Evolutionary conservation across 2,113 vertebrate species (phyloP).

Genomic region (Marcusenius ussheri): DNA sequence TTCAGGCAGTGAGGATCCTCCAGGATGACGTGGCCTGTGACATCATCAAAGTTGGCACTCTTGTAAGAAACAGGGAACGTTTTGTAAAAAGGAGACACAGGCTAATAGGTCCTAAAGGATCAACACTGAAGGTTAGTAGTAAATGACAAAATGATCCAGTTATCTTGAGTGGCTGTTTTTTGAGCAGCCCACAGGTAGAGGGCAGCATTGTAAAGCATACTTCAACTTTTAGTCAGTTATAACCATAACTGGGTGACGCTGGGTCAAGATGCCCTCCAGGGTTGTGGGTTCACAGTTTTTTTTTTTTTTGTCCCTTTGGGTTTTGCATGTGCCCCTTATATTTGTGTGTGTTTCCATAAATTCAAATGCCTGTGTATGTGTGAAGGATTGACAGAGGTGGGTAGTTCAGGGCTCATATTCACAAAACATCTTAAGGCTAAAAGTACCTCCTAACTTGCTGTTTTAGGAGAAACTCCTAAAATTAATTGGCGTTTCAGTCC

Average conservation of each 20-base stretch:
- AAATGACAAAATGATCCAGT: neutral
- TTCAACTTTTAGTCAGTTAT: neutral
- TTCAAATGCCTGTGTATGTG: neutral
- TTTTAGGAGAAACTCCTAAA: no score
- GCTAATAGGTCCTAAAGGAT: constrained; percentile 92
- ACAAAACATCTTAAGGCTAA: no score
- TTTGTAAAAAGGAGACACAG: constrained; percentile 91
- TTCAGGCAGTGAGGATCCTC: constrained; percentile 84
- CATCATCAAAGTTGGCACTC: constrained; percentile 88
- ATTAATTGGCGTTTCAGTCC: no score
- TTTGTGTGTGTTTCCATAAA: neutral
- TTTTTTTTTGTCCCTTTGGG: neutral
- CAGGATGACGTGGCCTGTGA: constrained; percentile 90
- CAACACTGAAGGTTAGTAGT: constrained; percentile 80
- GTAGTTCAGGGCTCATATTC: no score
- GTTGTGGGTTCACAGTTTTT: neutral
- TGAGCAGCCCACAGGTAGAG: neutral
- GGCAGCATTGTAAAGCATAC: neutral
- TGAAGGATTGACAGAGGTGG: neutral
- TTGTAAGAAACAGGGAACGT: constrained; percentile 86
- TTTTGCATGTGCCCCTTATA: neutral
- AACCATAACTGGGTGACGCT: neutral
- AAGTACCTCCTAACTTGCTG: no score
- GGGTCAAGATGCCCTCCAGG: neutral
- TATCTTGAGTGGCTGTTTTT: neutral